Evolutionary conservation across 2,113 vertebrate genomes (phyloP).

Genomic region (Typhlomys cinereus): DNA sequence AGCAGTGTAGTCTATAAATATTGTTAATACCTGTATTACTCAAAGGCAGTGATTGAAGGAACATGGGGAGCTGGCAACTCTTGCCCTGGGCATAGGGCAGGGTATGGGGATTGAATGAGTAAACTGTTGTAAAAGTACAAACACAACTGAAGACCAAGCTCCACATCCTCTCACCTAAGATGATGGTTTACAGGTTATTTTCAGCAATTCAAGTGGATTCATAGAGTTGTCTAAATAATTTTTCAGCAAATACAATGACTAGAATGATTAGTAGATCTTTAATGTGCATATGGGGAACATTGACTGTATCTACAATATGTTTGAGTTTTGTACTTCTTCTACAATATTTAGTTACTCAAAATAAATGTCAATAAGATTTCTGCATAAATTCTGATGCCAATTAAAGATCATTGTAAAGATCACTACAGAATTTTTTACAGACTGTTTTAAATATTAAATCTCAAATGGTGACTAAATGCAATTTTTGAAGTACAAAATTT

Average conservation of each 20-base stretch:
- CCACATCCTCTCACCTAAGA: constrained; percentile 32
- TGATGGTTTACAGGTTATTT: neutral
- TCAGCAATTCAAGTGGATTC: neutral
- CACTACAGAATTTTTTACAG: neutral
- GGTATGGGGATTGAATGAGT: neutral
- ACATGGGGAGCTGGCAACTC: neutral
- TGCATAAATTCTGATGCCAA: too few species aligned
- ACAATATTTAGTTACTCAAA: too few species aligned
- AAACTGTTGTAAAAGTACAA: constrained; percentile 14
- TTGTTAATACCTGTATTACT: constrained; percentile 2
- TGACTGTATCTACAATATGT: neutral
- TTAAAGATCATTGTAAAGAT: too few species aligned
- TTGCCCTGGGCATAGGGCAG: neutral
- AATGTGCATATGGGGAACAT: neutral
- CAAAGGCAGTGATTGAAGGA: constrained; percentile 17
- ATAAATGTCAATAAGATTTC: too few species aligned
- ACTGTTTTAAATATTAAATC: neutral
- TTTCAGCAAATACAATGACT: neutral
- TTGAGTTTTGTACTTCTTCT: too few species aligned
- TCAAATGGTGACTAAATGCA: neutral
- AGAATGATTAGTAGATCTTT: neutral
- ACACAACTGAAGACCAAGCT: neutral
- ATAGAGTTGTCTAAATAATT: neutral
- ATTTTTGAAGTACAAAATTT: neutral
- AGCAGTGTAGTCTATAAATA: too few species aligned